Percentiles rank a stretch among this genome's conserved stretches.
Conservation (phyloP, 2,888 invertebrate genomes). For the Prosopocoilus inquinatus region DNA sequence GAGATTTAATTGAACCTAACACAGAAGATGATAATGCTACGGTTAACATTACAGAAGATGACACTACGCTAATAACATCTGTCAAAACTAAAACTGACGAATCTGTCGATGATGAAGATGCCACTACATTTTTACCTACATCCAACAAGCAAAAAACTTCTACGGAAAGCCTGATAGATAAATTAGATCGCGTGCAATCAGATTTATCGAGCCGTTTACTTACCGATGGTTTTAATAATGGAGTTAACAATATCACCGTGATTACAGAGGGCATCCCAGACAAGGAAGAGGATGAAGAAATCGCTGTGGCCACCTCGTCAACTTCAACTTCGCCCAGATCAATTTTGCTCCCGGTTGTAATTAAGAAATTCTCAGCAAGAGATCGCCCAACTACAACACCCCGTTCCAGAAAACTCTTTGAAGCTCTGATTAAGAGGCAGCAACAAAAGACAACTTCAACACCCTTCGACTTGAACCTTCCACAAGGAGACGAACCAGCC, state of each 20-base stretch:
- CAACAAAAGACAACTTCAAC: slow-evolving; percentile 49
- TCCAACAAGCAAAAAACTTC: slow-evolving; percentile 51
- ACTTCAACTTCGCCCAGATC: slow-evolving; percentile 47
- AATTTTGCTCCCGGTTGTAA: slow-evolving; percentile 58
- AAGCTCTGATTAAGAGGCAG: slow-evolving; percentile 53
- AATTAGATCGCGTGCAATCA: slow-evolving; percentile 80
- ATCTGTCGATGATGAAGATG: slow-evolving; percentile 39
- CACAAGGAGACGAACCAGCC: slow-evolving; percentile 43
- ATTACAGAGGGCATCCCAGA: slow-evolving; percentile 54
- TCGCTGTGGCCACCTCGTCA: slow-evolving; percentile 54
- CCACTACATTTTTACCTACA: slow-evolving; percentile 22
- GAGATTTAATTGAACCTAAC: slow-evolving; percentile 9
- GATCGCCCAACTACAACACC: slow-evolving; percentile 39
- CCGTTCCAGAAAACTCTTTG: slow-evolving; percentile 28
- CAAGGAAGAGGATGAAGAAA: slow-evolving; percentile 40
- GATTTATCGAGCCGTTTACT: slow-evolving; percentile 77
- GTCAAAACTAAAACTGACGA: too few relatives aligned
- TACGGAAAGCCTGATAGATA: slow-evolving; percentile 84
- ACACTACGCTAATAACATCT: slow-evolving; percentile 22
- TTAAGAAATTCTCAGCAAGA: slow-evolving; percentile 62
- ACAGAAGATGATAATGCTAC: slow-evolving; percentile 9
- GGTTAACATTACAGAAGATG: slow-evolving; percentile 14
- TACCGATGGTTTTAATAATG: slow-evolving; percentile 68
- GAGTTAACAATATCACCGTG: slow-evolving; percentile 63
- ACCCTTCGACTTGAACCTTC: slow-evolving; percentile 32